Evolutionary conservation across 2,888 invertebrate species (phyloP).

Genomic region (Eilema caniola): DNA sequence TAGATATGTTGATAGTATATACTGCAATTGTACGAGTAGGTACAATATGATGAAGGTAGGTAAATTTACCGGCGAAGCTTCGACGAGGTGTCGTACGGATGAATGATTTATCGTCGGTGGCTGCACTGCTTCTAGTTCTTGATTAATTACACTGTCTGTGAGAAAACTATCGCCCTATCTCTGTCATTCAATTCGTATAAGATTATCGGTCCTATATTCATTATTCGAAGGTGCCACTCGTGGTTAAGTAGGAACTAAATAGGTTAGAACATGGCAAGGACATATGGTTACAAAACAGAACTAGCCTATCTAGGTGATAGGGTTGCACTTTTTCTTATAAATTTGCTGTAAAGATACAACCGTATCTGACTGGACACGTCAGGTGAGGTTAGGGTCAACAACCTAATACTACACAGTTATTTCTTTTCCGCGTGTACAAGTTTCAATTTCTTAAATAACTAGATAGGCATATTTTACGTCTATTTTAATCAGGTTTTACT

Average conservation of each 20-base stretch:
- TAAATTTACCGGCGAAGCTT: slow-evolving; percentile 50
- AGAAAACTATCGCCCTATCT: slow-evolving; percentile 76
- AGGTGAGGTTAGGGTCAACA: too few species aligned
- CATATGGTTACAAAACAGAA: neutral
- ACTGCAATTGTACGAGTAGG: neutral
- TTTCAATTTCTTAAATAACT: too few species aligned
- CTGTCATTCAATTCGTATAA: slow-evolving; percentile 69
- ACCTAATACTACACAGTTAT: too few species aligned
- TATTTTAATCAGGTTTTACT: too few species aligned
- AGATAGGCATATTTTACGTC: too few species aligned
- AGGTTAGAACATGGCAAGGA: neutral
- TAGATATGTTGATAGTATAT: neutral
- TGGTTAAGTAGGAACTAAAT: neutral
- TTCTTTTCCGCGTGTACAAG: too few species aligned
- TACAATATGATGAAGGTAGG: slow-evolving; percentile 36
- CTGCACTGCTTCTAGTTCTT: slow-evolving; percentile 59
- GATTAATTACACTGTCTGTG: slow-evolving; percentile 75
- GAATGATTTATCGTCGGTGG: slow-evolving; percentile 71
- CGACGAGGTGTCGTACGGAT: slow-evolving; percentile 59
- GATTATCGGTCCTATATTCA: slow-evolving; percentile 66
- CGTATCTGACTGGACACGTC: too few species aligned
- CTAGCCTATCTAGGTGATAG: neutral
- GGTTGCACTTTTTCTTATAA: too few species aligned
- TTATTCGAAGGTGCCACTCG: slow-evolving; percentile 38
- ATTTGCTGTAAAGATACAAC: too few species aligned